These are phyloP conservation scores for Orchesella flavescens DNA, from an alignment of 2,888 invertebrate genomes.

Conservation along the genomic window DNA sequence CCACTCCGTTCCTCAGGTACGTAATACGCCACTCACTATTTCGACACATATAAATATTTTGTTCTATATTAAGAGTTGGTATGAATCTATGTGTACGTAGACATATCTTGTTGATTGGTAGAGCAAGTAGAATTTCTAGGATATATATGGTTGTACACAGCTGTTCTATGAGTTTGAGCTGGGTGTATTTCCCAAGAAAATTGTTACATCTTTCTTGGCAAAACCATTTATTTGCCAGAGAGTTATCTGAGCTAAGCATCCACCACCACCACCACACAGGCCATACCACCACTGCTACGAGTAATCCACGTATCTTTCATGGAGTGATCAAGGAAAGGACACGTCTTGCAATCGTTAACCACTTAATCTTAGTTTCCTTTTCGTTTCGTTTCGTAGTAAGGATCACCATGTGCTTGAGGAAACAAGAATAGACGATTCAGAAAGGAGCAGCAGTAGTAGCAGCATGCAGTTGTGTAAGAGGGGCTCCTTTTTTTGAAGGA, in stretches of 20 bases:
- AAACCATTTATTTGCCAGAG: not conserved
- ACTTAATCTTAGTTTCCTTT: conserved; percentile 43
- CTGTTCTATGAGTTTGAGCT: not conserved
- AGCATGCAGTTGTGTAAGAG: not conserved
- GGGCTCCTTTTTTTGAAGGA: conserved; percentile 1
- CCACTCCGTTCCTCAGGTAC: conserved; percentile 85
- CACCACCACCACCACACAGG: not conserved
- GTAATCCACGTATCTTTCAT: conserved; percentile 19
- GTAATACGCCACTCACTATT: conserved; percentile 23
- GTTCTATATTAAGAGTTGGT: not conserved
- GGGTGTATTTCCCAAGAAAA: not conserved
- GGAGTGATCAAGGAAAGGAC: conserved; percentile 41
- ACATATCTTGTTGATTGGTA: too few relatives aligned
- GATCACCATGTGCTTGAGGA: conserved; percentile 33
- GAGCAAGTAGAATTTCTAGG: not conserved
- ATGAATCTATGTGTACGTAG: not conserved
- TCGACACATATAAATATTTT: not conserved
- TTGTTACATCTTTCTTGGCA: conserved; percentile 9
- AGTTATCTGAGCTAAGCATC: not conserved
- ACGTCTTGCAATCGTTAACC: conserved; percentile 54
- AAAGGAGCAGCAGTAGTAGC: too few relatives aligned
- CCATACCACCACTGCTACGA: not conserved
- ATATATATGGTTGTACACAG: not conserved
- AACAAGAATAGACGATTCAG: conserved; percentile 15
- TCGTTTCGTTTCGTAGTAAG: not conserved